phyloP scores from a whole-genome alignment of 2,888 invertebrate genomes.

The Agonopterix alstromeriana region DNA sequence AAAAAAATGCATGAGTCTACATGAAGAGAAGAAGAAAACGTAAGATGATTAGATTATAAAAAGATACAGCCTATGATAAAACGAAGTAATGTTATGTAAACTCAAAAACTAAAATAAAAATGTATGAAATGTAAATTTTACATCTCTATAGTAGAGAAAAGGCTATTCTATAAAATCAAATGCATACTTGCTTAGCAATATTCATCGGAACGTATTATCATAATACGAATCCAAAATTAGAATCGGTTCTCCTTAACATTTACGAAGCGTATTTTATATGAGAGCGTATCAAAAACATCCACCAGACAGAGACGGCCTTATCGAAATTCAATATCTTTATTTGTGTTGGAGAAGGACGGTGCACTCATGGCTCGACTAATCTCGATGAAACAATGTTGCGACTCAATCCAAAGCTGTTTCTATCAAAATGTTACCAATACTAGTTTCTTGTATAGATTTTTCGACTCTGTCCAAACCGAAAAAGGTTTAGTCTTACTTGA shows the following conservation, averaged over 20 bases:
- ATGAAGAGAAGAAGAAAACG: too few species aligned
- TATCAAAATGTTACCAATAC: constrained; percentile 23
- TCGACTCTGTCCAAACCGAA: not conserved
- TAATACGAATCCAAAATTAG: constrained; percentile 18
- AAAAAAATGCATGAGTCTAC: too few species aligned
- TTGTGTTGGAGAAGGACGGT: constrained; percentile 62
- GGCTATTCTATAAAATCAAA: not conserved
- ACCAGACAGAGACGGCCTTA: constrained; percentile 54
- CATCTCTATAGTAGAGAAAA: too few species aligned
- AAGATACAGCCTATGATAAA: too few species aligned
- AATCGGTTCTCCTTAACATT: constrained; percentile 21
- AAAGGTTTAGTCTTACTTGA: constrained; percentile 22
- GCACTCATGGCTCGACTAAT: constrained; percentile 56
- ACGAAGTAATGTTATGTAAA: too few species aligned
- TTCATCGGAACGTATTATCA: constrained; percentile 11
- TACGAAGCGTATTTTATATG: constrained; percentile 34
- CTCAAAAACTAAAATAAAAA: too few species aligned
- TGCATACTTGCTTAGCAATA: not conserved
- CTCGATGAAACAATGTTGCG: constrained; percentile 67
- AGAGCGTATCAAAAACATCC: constrained; percentile 35
- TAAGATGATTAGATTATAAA: too few species aligned
- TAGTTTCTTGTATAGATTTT: too few species aligned
- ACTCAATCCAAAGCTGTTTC: constrained; percentile 49
- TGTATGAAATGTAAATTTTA: too few species aligned
- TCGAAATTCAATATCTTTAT: constrained; percentile 72